Evolutionary conservation across 2,888 invertebrate species (phyloP).

Genomic region (Pachydiplax longipennis): DNA sequence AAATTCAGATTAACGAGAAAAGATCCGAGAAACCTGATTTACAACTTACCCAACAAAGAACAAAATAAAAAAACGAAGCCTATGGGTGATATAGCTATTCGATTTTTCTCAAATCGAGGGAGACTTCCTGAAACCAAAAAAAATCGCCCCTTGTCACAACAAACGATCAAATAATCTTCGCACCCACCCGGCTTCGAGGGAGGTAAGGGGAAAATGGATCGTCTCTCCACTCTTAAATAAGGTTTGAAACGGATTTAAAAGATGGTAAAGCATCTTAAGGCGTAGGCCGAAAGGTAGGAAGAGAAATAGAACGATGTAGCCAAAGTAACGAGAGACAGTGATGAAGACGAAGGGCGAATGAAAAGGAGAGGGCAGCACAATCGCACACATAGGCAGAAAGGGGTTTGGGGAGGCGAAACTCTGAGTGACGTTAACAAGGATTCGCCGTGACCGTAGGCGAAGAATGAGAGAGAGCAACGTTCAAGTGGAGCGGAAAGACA

Average conservation of each 20-base stretch:
- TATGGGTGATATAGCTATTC: too few species aligned
- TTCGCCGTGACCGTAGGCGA: conserved; percentile 6
- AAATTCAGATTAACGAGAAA: too few species aligned
- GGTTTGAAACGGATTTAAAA: neutral
- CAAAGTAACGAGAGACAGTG: neutral
- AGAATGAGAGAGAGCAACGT: neutral
- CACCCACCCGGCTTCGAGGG: neutral
- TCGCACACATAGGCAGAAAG: neutral
- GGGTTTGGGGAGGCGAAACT: neutral
- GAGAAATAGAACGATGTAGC: neutral
- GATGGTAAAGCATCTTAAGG: neutral
- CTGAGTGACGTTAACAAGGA: conserved; percentile 41
- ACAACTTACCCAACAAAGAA: too few species aligned
- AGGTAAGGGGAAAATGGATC: neutral
- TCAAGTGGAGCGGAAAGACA: neutral
- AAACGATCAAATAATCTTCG: too few species aligned
- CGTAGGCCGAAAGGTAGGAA: neutral
- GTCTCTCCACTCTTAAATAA: neutral
- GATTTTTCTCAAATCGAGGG: too few species aligned
- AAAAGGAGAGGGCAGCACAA: neutral
- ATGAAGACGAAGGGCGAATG: neutral
- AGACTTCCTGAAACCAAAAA: too few species aligned
- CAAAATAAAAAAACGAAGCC: too few species aligned
- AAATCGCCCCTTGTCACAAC: too few species aligned
- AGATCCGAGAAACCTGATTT: too few species aligned